phyloP scores from a whole-genome alignment of 2,797 vertebrate genomes.

The Microctenopoma lineatum region DNA sequence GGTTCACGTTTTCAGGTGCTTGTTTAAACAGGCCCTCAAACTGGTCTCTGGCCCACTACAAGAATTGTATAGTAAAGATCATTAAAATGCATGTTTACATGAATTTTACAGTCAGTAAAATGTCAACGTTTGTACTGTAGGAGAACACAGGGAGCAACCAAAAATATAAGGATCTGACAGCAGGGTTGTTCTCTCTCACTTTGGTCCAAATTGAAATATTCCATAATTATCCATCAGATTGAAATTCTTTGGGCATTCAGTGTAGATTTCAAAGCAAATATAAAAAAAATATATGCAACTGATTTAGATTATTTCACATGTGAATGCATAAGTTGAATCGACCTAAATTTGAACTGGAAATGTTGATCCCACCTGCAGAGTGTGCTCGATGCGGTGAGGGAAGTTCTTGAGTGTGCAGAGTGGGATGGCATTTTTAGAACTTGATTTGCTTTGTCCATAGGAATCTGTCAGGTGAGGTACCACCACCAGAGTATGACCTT shows the following conservation, averaged over 20 bases:
- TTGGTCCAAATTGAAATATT: conserved; percentile 1
- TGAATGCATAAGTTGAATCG: background rate
- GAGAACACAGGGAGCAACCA: background rate
- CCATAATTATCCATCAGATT: background rate
- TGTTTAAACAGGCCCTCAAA: conserved; percentile 91
- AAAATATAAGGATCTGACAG: background rate
- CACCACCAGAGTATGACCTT: conserved; percentile 82
- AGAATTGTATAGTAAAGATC: conserved; percentile 21
- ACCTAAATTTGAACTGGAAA: background rate
- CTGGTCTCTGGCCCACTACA: conserved; percentile 91
- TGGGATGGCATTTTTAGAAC: conserved; percentile 68
- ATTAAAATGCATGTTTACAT: background rate
- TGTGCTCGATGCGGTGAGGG: conserved; percentile 88
- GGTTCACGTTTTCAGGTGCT: conserved; percentile 84
- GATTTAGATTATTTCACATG: background rate
- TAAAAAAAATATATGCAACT: background rate
- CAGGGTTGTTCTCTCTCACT: background rate
- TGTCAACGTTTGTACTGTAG: background rate
- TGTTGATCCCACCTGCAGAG: conserved; percentile 85
- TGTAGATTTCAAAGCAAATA: background rate
- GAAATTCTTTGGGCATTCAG: background rate
- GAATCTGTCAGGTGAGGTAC: conserved; percentile 85
- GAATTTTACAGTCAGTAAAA: background rate
- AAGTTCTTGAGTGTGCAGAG: conserved; percentile 89
- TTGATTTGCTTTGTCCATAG: conserved; percentile 49